Evolutionary conservation across 2,888 invertebrate species (phyloP), one percentile per base, ranked within the genome.

Genomic region (Aleiodes leptofemur): DNA sequence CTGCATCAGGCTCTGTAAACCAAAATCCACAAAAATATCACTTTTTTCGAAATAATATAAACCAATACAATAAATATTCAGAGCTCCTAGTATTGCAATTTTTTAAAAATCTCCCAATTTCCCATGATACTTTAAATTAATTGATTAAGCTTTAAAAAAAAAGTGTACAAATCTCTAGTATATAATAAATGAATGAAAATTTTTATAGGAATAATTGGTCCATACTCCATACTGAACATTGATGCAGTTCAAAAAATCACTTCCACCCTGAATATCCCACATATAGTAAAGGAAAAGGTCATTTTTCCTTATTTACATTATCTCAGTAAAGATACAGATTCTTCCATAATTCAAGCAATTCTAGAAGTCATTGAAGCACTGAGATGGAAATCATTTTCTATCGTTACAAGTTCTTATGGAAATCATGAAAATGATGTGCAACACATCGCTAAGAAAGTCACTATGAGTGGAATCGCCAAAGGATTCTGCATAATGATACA

Each of bases 161-260:
- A 23, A 69, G 23, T 23, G 23, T 5, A 14, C 3, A 29, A 51
- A 29, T 34, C 34, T 6, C 34, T 34, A 23, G 23, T 23, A 61
- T 23, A 13, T 51, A 4, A 53, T 23, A 31, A 56, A 4, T 16
- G 5, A 55, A 66, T 48, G 38, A 29, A 23, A 6, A 9, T 16
- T 4, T 23, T 16, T 81, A 72, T 75, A 90, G 90, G 90, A 78
- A 86, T 90, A 74, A 86, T 90, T 61, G 90, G 90, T 38, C 90
- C 90, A 3, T 89, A 89, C 73, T 85, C 86, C 48, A 53, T 82
- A 48, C 81, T 84, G 16, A 86, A 86, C 57, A 84, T 86, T 69
- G 86, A 87, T 76, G 87, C 86, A 4, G 86, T 89, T 38, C 86
- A 88, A 70, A 89, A 87, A 82, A 83, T 90, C 38, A 89, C 89